Evolutionary conservation across 2,888 invertebrate species (phyloP), one percentile per base, ranked within the genome.

Genomic region (Pandemis corylana): DNA sequence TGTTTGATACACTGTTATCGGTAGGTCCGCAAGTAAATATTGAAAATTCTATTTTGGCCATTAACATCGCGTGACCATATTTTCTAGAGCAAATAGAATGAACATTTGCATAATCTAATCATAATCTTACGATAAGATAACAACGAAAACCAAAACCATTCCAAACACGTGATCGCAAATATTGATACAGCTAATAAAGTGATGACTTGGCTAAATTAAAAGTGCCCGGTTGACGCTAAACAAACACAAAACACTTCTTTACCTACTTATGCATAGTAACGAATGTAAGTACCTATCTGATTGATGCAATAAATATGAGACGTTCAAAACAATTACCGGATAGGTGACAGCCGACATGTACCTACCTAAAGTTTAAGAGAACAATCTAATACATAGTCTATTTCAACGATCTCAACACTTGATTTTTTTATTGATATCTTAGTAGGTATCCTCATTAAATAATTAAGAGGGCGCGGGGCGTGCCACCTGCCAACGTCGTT

Each of bases 1-100:
- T 36, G 3, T 36, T 36, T 20, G 20, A 20, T 20, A 20, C 20
- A n/a, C 20, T 20, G 20, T 46, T 44, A 44, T 4, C 42, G 7
- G 44, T 44, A 44, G 7, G 44, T 44, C 2, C 7, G 10, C 44
- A 12, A 1, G 10, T 46, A 46, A 5, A 12, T 12, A 12, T 12
- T 46, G 46, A 46, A 10, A 46, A 46, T 46, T 46, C 46, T 53
- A n/a, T 13, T 53, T 53, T 53, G 7, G n/a, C 53, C 53, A 53
- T 53, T 6, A 53, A 13, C 12, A 6, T 12, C 46, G 2, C 12
- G 46, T 46, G 46, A 12, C 12, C 12, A 46, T 46, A 12, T 67
- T 42, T 72, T 67, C 59, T 41, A 72, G 49, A 49, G 42, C 53
- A 53, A 63, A 72, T 63, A 63, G 15, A 36, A 2, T 36, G 15